Conservation (phyloP, 2,888 invertebrate genomes). For the Acanthococcus lagerstroemiae region DNA sequence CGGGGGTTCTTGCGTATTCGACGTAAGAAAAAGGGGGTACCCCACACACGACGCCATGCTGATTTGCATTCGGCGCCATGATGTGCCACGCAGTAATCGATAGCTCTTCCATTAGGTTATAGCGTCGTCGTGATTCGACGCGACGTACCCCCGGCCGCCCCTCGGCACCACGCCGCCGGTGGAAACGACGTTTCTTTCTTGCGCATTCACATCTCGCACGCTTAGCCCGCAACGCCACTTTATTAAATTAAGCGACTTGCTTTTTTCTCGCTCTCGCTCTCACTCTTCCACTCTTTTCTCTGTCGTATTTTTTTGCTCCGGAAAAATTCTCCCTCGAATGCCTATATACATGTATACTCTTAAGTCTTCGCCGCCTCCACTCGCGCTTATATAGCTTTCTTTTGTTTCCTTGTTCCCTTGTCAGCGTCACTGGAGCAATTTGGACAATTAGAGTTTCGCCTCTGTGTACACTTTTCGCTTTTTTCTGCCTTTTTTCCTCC, state of each 20-base stretch:
- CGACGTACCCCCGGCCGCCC: conserved; percentile 5
- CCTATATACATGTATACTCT: background rate
- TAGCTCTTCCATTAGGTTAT: conserved; percentile 30
- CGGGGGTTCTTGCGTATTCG: background rate
- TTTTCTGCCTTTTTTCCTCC: no score
- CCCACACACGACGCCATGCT: conserved; percentile 32
- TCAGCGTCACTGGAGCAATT: conserved; percentile 22
- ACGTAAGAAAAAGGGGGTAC: background rate
- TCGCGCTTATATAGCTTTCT: background rate
- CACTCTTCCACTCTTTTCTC: background rate
- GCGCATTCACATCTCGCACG: conserved; percentile 30
- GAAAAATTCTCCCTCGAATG: conserved; percentile 1
- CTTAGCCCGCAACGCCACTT: conserved; percentile 30
- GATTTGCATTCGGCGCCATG: conserved; percentile 32
- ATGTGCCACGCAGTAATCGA: conserved; percentile 30
- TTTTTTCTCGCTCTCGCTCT: background rate
- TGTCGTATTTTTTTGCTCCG: background rate
- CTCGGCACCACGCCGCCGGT: background rate
- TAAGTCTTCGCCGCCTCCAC: background rate
- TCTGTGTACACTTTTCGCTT: no score
- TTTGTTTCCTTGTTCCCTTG: conserved; percentile 5
- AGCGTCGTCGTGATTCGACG: conserved; percentile 30
- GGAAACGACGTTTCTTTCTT: conserved; percentile 20
- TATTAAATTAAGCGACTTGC: conserved; percentile 29
- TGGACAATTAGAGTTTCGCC: conserved; percentile 20